Base-by-base conservation (phyloP, 2,888 invertebrate genomes). In the Drepanosiphum platanoidis region DNA sequence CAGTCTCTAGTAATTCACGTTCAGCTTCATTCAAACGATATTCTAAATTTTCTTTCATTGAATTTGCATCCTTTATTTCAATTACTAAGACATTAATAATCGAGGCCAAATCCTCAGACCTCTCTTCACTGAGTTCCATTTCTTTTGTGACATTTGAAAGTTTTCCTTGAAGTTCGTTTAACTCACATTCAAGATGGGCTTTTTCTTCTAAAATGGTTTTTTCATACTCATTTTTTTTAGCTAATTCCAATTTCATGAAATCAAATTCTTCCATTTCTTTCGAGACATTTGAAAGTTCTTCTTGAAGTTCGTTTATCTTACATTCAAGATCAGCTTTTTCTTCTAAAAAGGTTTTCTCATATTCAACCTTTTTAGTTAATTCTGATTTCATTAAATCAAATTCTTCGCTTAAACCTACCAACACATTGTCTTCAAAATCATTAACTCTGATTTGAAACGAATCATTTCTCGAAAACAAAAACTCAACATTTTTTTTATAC, bases 341-440 rank as follows among this genome's bases (percentile, higher is more conserved):
- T 1, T 77, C 68, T 7, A 84, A 8, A 70, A 84, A 39, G 8
- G 22, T n/a, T 52, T 68, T 77, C 70, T 70, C 77, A 77, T 3
- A 1, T 15, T 84, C 84, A 7, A 15, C 36, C 68, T 58, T 84
- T 58, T 84, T 77, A 15, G 13, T n/a, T 22, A 84, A 68, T 70
- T 84, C 84, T 15, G 42, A 77, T 77, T 77, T 84, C 68, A 84
- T 77, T 52, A 70, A 77, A 77, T 84, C 84, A 36, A 84, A 75
- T 70, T 84, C 84, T 22, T 77, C 84, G 70, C 68, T 68, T 27
- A 84, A 77, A 75, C 36, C 58, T 2, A 84, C 68, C 30, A 84
- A 68, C 36, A 84, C 84, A 84, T 84, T 84, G 4, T 84, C 77
- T 70, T 75, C 84, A 77, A 84, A 84, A 70, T 84, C 84, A 68